Conservation (phyloP, 1,140 invertebrate genomes). For the Plodia interpunctella region DNA sequence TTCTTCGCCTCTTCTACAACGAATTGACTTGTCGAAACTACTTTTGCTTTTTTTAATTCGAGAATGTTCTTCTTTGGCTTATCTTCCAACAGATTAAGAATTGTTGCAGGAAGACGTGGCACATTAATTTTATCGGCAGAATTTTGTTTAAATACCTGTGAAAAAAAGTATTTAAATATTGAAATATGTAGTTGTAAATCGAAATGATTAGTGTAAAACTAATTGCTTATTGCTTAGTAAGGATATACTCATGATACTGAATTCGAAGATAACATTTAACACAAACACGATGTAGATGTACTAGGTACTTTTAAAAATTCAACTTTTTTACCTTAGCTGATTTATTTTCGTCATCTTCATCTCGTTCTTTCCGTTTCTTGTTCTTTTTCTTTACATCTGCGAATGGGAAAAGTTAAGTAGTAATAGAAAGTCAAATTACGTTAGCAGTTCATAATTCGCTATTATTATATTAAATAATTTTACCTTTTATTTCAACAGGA, state of each 20-base stretch:
- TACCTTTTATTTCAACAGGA: constrained; percentile 14
- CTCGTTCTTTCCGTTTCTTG: constrained; percentile 35
- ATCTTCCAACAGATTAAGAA: constrained; percentile 49
- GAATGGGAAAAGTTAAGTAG: constrained; percentile 13
- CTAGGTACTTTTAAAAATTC: neutral
- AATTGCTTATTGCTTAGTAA: no score
- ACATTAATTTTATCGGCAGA: constrained; percentile 42
- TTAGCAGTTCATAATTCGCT: no score
- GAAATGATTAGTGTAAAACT: neutral
- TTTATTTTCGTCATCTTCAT: constrained; percentile 39
- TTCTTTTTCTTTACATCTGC: constrained; percentile 29
- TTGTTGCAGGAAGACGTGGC: constrained; percentile 39
- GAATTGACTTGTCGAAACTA: constrained; percentile 52
- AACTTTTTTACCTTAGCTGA: constrained; percentile 34
- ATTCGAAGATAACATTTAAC: no score
- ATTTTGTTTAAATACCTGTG: constrained; percentile 44
- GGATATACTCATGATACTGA: no score
- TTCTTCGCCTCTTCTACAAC: constrained; percentile 44
- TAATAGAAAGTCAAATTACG: no score
- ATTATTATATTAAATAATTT: neutral
- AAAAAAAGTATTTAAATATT: constrained; percentile 13
- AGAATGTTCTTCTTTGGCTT: constrained; percentile 32
- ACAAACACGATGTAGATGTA: no score
- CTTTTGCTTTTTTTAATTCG: constrained; percentile 33
- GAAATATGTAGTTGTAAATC: neutral